phyloP scores from a whole-genome alignment of 2,888 invertebrate species.

The Marasmarcha lunaedactyla region DNA sequence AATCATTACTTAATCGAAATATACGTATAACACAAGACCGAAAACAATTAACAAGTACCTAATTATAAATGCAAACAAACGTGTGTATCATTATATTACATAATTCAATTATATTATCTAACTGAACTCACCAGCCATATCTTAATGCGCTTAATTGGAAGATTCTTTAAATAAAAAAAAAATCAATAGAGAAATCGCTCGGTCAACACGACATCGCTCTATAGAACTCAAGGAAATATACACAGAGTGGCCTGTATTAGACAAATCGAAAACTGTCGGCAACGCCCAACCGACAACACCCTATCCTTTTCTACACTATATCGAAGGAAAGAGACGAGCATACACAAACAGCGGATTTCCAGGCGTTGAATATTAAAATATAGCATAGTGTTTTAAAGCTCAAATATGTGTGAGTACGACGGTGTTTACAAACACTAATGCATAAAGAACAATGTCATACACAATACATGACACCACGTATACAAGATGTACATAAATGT shows the following conservation, averaged over 20 bases:
- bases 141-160: slow-evolving; percentile 43
- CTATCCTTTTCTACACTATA: slow-evolving; percentile 3
- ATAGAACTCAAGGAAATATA: slow-evolving; percentile 36
- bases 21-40: too few species aligned
- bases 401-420: slow-evolving; percentile 25
- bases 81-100: too few species aligned
- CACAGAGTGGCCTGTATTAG: slow-evolving; percentile 14
- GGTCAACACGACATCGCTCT: slow-evolving; percentile 36
- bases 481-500: too few species aligned
- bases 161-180: slow-evolving; percentile 28
- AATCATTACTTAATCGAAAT: too few species aligned
- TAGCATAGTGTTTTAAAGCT: neutral
- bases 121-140: slow-evolving; percentile 57
- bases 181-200: slow-evolving; percentile 59
- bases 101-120: slow-evolving; percentile 9
- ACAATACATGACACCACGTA: slow-evolving; percentile 31
- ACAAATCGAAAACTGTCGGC: neutral
- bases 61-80: too few species aligned
- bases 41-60: too few species aligned
- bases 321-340: neutral
- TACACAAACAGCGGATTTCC: neutral
- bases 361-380: neutral
- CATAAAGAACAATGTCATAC: slow-evolving; percentile 53
- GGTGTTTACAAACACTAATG: slow-evolving; percentile 49
- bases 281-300: slow-evolving; percentile 11